These are phyloP conservation scores for Moxostoma hubbsi DNA, from an alignment of 2,797 vertebrate species.

Conservation along the genomic window DNA sequence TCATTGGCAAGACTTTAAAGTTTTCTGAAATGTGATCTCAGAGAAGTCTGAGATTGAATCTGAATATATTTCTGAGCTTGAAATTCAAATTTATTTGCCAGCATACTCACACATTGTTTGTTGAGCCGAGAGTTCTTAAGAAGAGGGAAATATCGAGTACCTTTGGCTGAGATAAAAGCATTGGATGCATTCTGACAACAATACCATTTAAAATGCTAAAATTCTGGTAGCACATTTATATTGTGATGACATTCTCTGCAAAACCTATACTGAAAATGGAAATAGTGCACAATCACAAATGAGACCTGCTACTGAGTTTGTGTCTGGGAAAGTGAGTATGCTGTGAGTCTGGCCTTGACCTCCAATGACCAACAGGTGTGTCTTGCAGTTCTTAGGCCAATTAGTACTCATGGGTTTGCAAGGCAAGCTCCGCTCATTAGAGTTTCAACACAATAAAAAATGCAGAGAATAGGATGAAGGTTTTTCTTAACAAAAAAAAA, in stretches of 20 bases:
- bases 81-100: constrained; percentile 38
- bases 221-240: not conserved
- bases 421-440: constrained; percentile 61
- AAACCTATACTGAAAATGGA: constrained; percentile 44
- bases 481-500: constrained; percentile 27
- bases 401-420: constrained; percentile 62
- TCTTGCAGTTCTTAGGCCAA: constrained; percentile 58
- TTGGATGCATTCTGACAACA: constrained; percentile 3
- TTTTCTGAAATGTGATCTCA: constrained; percentile 29
- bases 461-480: constrained; percentile 6
- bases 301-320: constrained; percentile 43
- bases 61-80: constrained; percentile 33
- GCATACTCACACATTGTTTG: constrained; percentile 23
- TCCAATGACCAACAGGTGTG: constrained; percentile 57
- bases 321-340: constrained; percentile 46
- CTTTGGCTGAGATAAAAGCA: constrained; percentile 21
- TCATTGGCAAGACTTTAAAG: constrained; percentile 48
- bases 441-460: constrained; percentile 23
- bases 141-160: constrained; percentile 13
- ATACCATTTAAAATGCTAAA: constrained; percentile 2
- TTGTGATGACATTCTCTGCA: constrained; percentile 45
- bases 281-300: constrained; percentile 37
- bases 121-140: constrained; percentile 7
- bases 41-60: constrained; percentile 31
- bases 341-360: constrained; percentile 35